A percentile compares a stretch with the other conserved stretches of the same genome.
Evolutionary conservation across 2,797 vertebrate species (phyloP).

Genomic region (Dallia pectoralis): DNA sequence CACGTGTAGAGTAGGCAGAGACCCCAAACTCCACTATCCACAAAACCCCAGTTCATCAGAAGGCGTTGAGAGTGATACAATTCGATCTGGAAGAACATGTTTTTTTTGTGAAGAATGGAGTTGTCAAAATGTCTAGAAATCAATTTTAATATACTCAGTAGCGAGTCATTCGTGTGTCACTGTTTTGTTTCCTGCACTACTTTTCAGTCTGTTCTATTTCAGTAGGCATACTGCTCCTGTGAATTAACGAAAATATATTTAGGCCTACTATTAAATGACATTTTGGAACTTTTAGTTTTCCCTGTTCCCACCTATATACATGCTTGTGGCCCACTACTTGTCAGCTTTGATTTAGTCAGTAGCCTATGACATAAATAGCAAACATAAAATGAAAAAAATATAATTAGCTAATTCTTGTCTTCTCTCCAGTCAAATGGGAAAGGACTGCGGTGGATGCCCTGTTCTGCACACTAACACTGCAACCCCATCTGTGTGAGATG

Average conservation of each 20-base stretch:
- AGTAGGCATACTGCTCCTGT: neutral
- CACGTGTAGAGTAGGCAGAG: conserved; percentile 30
- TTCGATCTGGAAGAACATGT: neutral
- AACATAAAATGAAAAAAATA: neutral
- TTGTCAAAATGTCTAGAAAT: neutral
- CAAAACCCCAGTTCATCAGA: conserved; percentile 7
- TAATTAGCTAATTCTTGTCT: neutral
- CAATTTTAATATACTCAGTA: neutral
- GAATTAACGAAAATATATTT: neutral
- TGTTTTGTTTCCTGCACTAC: neutral
- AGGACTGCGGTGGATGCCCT: neutral
- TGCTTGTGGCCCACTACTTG: conserved; percentile 20
- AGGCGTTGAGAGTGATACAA: neutral
- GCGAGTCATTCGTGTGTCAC: neutral
- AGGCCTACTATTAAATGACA: too few relatives aligned
- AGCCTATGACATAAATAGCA: conserved; percentile 12
- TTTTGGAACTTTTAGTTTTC: too few relatives aligned
- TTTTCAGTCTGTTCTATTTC: neutral
- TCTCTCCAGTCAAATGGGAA: neutral
- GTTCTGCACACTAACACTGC: too few relatives aligned
- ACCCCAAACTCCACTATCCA: conserved; percentile 15
- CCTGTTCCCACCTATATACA: conserved; percentile 14
- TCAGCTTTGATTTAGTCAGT: conserved; percentile 27
- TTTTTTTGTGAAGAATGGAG: neutral
- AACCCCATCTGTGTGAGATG: too few relatives aligned